These are phyloP conservation scores for Chrysogorgia sp. DNA, from an alignment of 92 coral and sea anemone species.

Conservation along the genomic window DNA sequence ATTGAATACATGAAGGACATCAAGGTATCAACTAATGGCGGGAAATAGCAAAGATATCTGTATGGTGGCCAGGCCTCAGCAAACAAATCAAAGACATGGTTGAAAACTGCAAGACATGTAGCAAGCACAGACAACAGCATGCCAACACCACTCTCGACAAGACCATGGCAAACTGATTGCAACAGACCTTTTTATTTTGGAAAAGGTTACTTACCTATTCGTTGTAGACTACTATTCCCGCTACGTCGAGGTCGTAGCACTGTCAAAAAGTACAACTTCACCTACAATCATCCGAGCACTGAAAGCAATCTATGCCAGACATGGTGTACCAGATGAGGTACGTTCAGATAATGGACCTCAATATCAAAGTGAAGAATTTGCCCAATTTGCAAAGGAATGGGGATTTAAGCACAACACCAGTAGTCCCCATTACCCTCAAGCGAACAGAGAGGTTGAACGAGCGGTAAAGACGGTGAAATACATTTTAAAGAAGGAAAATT, in stretches of 20 bases:
- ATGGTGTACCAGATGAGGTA: slow-evolving; percentile 48
- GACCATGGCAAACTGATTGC: slow-evolving; percentile 57
- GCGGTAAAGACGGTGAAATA: slow-evolving; percentile 46
- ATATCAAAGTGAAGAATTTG: slow-evolving; percentile 41
- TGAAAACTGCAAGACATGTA: slow-evolving; percentile 34
- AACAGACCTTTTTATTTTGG: slow-evolving; percentile 44
- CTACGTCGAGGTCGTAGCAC: slow-evolving; percentile 40
- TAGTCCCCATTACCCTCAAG: slow-evolving; percentile 37
- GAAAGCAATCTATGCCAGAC: slow-evolving; percentile 44
- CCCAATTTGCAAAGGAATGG: slow-evolving; percentile 50
- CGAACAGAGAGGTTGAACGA: slow-evolving; percentile 52
- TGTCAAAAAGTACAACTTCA: slow-evolving; percentile 19
- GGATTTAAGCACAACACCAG: slow-evolving; percentile 52
- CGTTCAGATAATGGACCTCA: slow-evolving; percentile 41
- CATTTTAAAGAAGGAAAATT: slow-evolving; percentile 23
- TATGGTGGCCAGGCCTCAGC: slow-evolving; percentile 41
- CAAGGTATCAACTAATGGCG: slow-evolving; percentile 50
- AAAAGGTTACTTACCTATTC: slow-evolving; percentile 36
- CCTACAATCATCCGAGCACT: not conserved
- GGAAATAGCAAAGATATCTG: slow-evolving; percentile 42
- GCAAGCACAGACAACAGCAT: slow-evolving; percentile 24
- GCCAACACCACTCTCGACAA: slow-evolving; percentile 37
- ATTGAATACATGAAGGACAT: slow-evolving; percentile 48
- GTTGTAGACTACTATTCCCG: slow-evolving; percentile 51
- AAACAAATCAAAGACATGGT: slow-evolving; percentile 34